Percentiles rank a stretch among this genome's conserved stretches.
These are phyloP conservation scores for Chelonus insularis DNA, from an alignment of 1,140 invertebrate genomes.

Conservation along the genomic window DNA sequence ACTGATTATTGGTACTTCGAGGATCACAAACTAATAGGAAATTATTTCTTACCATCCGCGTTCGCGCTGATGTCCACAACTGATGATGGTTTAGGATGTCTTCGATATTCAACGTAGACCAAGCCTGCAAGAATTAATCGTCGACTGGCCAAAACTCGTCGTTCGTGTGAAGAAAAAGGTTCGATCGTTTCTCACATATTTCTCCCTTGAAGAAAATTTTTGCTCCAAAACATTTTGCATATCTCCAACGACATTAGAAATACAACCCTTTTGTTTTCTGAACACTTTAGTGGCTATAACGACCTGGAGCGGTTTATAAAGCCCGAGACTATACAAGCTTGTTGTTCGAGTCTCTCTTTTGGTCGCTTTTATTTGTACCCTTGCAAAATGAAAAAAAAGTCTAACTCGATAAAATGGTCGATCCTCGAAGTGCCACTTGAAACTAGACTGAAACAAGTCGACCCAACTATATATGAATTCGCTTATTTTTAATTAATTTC, in stretches of 20 bases:
- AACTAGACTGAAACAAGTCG: conserved; percentile 18
- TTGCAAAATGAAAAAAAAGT: neutral
- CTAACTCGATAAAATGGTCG: conserved; percentile 7
- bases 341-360: conserved; percentile 9
- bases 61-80: neutral
- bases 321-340: neutral
- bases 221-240: neutral
- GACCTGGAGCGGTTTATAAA: neutral
- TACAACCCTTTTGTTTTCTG: neutral
- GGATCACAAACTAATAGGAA: conserved; percentile 21
- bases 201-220: neutral
- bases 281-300: conserved; percentile 5
- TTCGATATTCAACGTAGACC: conserved; percentile 68
- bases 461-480: neutral
- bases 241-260: neutral
- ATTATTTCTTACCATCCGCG: neutral
- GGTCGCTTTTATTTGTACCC: conserved; percentile 15
- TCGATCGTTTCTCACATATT: conserved; percentile 48
- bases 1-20: conserved; percentile 23
- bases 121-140: conserved; percentile 66
- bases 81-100: conserved; percentile 62
- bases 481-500: neutral
- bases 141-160: conserved; percentile 67
- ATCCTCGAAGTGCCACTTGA: conserved; percentile 29
- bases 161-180: conserved; percentile 66